Base-by-base conservation (phyloP, 2,113 vertebrate species). In the Ciconia boyciana region DNA sequence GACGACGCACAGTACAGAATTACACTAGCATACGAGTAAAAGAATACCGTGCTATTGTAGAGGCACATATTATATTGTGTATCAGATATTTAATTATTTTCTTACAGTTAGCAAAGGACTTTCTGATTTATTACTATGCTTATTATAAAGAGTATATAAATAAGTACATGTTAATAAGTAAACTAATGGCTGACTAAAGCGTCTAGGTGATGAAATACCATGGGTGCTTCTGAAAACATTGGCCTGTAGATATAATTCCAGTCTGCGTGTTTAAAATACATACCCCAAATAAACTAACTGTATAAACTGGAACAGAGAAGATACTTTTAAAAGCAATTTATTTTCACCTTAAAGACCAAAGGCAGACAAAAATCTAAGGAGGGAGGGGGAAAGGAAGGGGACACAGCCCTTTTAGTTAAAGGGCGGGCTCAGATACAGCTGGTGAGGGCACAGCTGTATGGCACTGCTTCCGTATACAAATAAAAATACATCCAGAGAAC, bases 81-180 rank as follows among this genome's bases (percentile, higher is more conserved):
- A 65, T 34, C 61, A 83, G 36, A 44, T 36, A 76, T 10, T 13
- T 64, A n/a, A 75, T 41, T 4, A 20, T 79, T 79, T 91, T 80
- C 52, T 87, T 64, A 48, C 39, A 32, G 41, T 62, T 75, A 60
- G 39, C 7, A 91, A 79, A 94, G 34, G 18, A 55, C 24, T 66
- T 58, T 83, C 61, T 83, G 21, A 5, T 76, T 91, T 89, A 76
- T 68, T 83, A 79, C 17, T 49, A 49, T 6, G 26, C 36, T 72
- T 65, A 48, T 41, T 52, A 77, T 32, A 72, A 60, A 61, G 16
- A 36, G 10, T 36, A 69, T 44, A 70, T 39, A 36, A 77, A 69
- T 34, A 82, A 75, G 11, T 26, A 71, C 20, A 32, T 3, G 58
- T 91, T 93, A 94, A 61, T 93, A 95, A 88, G 90, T 80, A 93